phyloP scores from a whole-genome alignment of 2,888 invertebrate species.

The Mesochorus sp. region DNA sequence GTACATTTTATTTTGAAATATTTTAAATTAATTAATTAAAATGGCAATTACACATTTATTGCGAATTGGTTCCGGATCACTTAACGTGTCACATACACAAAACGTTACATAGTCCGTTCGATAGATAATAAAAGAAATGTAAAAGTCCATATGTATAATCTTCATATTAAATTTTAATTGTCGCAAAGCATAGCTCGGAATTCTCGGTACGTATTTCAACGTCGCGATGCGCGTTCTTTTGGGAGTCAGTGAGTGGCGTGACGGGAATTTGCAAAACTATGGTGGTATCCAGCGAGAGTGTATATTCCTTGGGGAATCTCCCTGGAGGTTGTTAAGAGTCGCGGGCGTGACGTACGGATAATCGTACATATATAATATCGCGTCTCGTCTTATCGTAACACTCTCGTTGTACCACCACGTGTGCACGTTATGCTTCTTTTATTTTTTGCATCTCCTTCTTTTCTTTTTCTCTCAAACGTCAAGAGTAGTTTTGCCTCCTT shows the following conservation, averaged over 20 bases:
- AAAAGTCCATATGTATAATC: neutral
- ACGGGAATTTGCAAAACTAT: constrained; percentile 64
- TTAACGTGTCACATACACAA: no score
- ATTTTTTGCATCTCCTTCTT: constrained; percentile 26
- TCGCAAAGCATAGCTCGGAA: constrained; percentile 6
- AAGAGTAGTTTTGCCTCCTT: constrained; percentile 43
- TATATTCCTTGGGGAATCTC: constrained; percentile 35
- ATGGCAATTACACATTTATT: constrained; percentile 37
- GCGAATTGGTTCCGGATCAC: constrained; percentile 23
- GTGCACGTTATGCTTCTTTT: constrained; percentile 38
- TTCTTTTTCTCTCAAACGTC: constrained; percentile 41
- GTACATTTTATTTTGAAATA: no score
- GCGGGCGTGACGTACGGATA: constrained; percentile 49
- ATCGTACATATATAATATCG: constrained; percentile 30
- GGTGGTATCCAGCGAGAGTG: constrained; percentile 47
- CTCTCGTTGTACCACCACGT: constrained; percentile 31
- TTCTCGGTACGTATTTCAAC: neutral
- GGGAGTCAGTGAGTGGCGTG: constrained; percentile 48
- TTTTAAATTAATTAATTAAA: no score
- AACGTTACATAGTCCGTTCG: constrained; percentile 2
- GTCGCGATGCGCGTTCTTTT: constrained; percentile 10
- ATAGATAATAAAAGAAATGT: no score
- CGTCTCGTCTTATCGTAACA: constrained; percentile 46
- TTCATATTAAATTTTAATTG: constrained; percentile 35
- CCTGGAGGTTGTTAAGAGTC: constrained; percentile 58